phyloP scores from a whole-genome alignment of 2,797 vertebrate species.

The Aselliscus stoliczkanus region DNA sequence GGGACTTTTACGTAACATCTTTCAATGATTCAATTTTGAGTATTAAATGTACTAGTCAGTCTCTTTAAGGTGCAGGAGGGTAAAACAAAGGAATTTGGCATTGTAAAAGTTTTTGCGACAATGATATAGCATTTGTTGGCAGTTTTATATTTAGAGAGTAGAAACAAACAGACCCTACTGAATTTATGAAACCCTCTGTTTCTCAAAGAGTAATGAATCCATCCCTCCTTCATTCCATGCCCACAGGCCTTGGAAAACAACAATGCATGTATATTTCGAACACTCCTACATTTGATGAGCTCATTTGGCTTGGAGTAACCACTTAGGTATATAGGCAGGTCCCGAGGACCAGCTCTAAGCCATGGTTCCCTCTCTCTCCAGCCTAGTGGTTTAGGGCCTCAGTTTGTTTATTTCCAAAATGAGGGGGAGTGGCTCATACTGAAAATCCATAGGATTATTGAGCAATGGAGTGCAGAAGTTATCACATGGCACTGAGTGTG shows the following conservation, averaged over 20 bases:
- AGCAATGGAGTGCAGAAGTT: background rate
- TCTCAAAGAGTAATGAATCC: background rate
- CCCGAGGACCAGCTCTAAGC: background rate
- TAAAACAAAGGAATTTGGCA: background rate
- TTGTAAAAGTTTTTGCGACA: background rate
- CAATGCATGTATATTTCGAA: background rate
- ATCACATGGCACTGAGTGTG: background rate
- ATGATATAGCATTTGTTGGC: background rate
- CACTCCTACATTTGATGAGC: background rate
- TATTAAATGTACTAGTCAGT: background rate
- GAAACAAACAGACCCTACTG: background rate
- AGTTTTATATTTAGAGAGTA: background rate
- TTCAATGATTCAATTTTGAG: background rate
- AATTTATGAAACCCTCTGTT: background rate
- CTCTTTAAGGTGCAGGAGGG: background rate
- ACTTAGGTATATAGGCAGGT: background rate
- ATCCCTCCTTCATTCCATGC: background rate
- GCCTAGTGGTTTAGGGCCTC: background rate
- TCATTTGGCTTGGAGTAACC: background rate
- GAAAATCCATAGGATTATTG: background rate
- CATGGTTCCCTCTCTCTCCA: background rate
- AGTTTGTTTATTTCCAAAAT: background rate
- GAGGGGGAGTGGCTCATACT: background rate
- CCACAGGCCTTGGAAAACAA: background rate
- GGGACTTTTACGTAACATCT: background rate